phyloP scores from a whole-genome alignment of 2,888 invertebrate species.

The Eumacrocentrus americanus region DNA sequence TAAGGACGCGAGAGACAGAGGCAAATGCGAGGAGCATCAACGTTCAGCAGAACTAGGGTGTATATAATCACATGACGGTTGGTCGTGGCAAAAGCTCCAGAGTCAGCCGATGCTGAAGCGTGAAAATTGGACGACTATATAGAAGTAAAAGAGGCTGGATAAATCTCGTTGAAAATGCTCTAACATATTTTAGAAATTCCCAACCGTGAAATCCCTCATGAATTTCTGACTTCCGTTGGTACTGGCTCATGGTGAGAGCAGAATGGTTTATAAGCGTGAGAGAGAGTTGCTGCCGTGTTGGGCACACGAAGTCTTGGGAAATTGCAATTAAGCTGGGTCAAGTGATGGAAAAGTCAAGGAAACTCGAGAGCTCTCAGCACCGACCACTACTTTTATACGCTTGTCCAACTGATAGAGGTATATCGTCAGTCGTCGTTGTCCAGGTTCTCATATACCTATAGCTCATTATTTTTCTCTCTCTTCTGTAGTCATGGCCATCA shows the following conservation, averaged over 20 bases:
- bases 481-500: background rate
- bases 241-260: no score
- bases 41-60: no score
- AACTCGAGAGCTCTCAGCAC: background rate
- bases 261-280: no score
- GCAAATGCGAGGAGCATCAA: no score
- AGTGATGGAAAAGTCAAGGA: slow-evolving; percentile 12
- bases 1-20: no score
- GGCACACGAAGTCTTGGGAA: slow-evolving; percentile 9
- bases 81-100: background rate
- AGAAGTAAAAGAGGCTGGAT: background rate
- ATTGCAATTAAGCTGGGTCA: slow-evolving; percentile 21
- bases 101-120: background rate
- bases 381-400: background rate
- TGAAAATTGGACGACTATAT: background rate
- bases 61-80: background rate
- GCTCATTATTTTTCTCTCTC: background rate
- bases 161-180: background rate
- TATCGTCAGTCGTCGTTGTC: background rate
- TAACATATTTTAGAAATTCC: background rate
- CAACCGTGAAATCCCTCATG: background rate
- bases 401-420: no score
- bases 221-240: no score
- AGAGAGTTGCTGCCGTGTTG: no score
- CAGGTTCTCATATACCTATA: background rate